Percentiles rank a stretch among this genome's conserved stretches.
Evolutionary conservation across 2,113 vertebrate genomes (phyloP).

Genomic region (Potamarius usumacintae): DNA sequence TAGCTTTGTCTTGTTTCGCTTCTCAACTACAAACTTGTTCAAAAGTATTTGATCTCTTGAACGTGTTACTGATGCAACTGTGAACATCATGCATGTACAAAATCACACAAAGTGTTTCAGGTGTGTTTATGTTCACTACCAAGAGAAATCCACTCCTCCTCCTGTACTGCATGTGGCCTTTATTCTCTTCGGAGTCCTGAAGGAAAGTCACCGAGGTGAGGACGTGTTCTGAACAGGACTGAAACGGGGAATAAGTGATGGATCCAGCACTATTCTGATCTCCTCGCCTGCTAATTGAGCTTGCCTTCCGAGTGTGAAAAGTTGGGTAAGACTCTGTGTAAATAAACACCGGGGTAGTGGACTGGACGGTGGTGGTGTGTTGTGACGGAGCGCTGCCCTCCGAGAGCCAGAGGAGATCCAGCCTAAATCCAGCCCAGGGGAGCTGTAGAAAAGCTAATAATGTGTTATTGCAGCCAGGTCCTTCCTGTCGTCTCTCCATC

Average conservation of each 20-base stretch:
- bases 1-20: neutral
- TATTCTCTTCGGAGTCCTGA: neutral
- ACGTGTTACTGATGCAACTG: neutral
- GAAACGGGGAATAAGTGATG: neutral
- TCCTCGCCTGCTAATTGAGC: constrained; percentile 1
- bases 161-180: neutral
- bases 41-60: neutral
- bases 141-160: neutral
- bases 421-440: constrained; percentile 76
- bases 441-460: constrained; percentile 79
- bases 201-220: neutral
- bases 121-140: neutral
- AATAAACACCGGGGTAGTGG: constrained; percentile 27
- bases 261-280: too few species aligned
- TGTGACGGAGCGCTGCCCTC: constrained; percentile 71
- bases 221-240: neutral
- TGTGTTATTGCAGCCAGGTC: constrained; percentile 78
- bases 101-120: neutral
- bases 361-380: constrained; percentile 16
- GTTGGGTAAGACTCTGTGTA: constrained; percentile 23
- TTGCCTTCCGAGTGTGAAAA: neutral
- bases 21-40: neutral
- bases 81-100: neutral
- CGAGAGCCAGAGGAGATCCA: constrained; percentile 76
- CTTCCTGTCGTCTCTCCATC: constrained; percentile 73